Percentiles rank a stretch among this genome's conserved stretches.
These are phyloP conservation scores for Cephalopholis sonnerati DNA, from an alignment of 2,113 vertebrate genomes.

Conservation along the genomic window DNA sequence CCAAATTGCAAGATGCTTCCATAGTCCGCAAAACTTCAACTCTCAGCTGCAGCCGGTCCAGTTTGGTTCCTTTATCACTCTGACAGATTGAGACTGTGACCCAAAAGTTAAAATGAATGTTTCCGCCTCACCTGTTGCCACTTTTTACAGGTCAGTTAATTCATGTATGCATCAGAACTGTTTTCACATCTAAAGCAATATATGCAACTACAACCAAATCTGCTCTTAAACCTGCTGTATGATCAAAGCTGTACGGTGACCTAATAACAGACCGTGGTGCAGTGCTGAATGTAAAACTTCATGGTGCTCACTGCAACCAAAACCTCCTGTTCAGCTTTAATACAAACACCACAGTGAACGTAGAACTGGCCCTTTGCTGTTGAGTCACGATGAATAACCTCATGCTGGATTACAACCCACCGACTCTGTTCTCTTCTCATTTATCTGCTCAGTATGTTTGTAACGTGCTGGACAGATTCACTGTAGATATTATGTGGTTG, in stretches of 20 bases:
- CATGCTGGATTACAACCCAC: conserved; percentile 14
- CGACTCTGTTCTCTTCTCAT: background rate
- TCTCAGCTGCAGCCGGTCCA: conserved; percentile 45
- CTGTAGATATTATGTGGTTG: background rate
- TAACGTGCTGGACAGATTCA: background rate
- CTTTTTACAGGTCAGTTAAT: conserved; percentile 41
- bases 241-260: conserved; percentile 11
- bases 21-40: background rate
- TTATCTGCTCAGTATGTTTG: conserved; percentile 6
- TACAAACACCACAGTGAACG: conserved; percentile 11
- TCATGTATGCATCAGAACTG: conserved; percentile 29
- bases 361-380: conserved; percentile 21
- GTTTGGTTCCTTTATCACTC: conserved; percentile 45
- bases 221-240: conserved; percentile 7
- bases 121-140: conserved; percentile 17
- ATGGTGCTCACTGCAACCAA: conserved; percentile 76
- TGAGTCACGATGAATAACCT: conserved; percentile 21
- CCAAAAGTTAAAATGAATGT: conserved; percentile 45
- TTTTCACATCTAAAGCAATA: conserved; percentile 56
- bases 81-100: conserved; percentile 62
- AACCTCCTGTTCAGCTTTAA: conserved; percentile 55
- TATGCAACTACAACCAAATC: conserved; percentile 56
- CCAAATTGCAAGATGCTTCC: conserved; percentile 42
- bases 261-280: conserved; percentile 13
- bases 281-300: conserved; percentile 71